phyloP scores from a whole-genome alignment of 2,113 vertebrate species.

The Etheostoma spectabile region DNA sequence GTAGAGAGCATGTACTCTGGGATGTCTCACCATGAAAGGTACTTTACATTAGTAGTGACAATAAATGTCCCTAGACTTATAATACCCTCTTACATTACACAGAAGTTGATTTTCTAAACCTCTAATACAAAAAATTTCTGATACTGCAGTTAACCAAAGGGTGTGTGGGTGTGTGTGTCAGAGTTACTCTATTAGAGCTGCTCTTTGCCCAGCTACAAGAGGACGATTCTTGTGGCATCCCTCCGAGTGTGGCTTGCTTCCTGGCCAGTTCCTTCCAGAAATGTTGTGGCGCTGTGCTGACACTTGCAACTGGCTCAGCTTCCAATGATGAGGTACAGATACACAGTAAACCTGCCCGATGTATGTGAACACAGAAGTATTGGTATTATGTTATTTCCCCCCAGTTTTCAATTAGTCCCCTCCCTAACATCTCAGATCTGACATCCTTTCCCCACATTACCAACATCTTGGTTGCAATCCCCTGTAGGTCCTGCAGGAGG shows the following conservation, averaged over 20 bases:
- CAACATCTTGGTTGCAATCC: slow-evolving; percentile 44
- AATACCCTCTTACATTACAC: background rate
- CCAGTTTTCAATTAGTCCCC: background rate
- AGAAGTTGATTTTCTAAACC: background rate
- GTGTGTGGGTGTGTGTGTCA: slow-evolving; percentile 65
- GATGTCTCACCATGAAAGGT: slow-evolving; percentile 93
- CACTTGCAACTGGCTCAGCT: slow-evolving; percentile 78
- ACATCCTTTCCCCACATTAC: background rate
- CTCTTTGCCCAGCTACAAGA: slow-evolving; percentile 86
- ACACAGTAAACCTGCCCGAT: background rate
- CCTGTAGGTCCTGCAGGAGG: slow-evolving; percentile 85
- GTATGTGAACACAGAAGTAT: background rate
- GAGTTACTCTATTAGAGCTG: slow-evolving; percentile 90
- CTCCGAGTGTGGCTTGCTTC: slow-evolving; percentile 82
- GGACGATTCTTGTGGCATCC: slow-evolving; percentile 63
- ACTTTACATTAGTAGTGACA: slow-evolving; percentile 48
- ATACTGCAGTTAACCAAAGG: background rate
- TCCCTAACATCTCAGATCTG: background rate
- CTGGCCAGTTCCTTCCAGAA: slow-evolving; percentile 87
- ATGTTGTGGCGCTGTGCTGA: slow-evolving; percentile 86
- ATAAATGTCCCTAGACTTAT: background rate
- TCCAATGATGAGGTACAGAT: slow-evolving; percentile 84
- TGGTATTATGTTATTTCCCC: background rate
- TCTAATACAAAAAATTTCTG: background rate
- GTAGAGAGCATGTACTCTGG: slow-evolving; percentile 88